Evolutionary conservation across 2,888 invertebrate species (phyloP), one percentile per base, ranked within the genome.

Genomic region (Belgica antarctica): DNA sequence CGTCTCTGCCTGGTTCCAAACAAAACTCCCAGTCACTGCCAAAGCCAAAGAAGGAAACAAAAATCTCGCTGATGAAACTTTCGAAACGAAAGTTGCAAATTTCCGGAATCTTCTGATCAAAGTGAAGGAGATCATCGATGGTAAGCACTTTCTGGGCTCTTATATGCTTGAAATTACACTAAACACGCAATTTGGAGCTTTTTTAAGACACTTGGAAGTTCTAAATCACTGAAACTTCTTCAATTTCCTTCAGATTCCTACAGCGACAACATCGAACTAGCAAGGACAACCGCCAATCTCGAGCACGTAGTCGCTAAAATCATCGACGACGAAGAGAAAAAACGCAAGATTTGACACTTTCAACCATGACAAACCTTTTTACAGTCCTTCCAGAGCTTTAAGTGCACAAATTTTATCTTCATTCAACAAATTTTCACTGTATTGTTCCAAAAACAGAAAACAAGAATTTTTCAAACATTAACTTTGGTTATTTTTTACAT

Each of bases 291-390:
- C 4, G 77, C 78, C 65, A 77, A 79, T 71, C 75, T 80, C 61
- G 80, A 80, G 74, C 77, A 77, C 70, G 78, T 78, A 1, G 73
- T 80, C 12, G 80, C 80, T 72, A 76, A 75, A 59, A 79, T 80
- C 10, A 79, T 80, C 52, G 75, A 76, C 25, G 74, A 73, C 31
- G 80, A 80, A 74, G 80, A 80, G 73, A 74, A 74, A 61, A 74
- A 77, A 31, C 74, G 77, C 52, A 52, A 52, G 27, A 19, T 25
- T 8, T 24, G 4, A 12, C 5, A 24, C 2, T 27, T 59, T 59
- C 59, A 59, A 57, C 46, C 47, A 12, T 27, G 66, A 66, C 31
- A 27, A 22, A 52, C 12, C 4, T 22, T 12, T 12, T 2, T 10
- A 15, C 7, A 46, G 7, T 4, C 15, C 5, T 46, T 12, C 4